Evolutionary conservation across 2,113 vertebrate species (phyloP), one percentile per base, ranked within the genome.

Genomic region (Neoarius graeffei): DNA sequence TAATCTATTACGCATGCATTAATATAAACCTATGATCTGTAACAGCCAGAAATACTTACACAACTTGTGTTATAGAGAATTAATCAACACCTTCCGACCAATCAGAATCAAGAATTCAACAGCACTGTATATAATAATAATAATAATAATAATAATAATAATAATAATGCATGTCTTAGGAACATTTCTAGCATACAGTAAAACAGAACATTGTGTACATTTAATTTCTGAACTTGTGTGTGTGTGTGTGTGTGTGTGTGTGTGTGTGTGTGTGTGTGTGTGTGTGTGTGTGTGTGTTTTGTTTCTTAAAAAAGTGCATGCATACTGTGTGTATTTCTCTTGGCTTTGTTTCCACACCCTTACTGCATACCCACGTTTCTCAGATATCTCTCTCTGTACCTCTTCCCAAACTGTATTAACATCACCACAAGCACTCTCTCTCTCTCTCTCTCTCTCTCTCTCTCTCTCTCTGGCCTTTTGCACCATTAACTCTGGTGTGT

Each of bases 211-310:
- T 67, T n/a, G 4, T 27, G n/a, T 67, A n/a, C n/a, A 11, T 27
- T 67, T 27, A 1, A 67, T 67, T 67, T 13, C 27, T 52, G 9
- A 23, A 10, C 19, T 3, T 52, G 30, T 73, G 35, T 20, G 5
- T 30, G 30, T n/a, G n/a, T n/a, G n/a, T n/a, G n/a, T n/a, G 66
- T 69, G 66, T 69, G 66, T 83, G 80, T 30, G 35, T 35, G 30
- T 35, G 30, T 35, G 30, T 35, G 30, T 35, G 30, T 35, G 30
- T 35, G 35, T 35, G 35, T 35, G 35, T 35, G 52, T n/a, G 81
- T 77, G 59, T 69, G 85, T 77, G 81, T 91, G 86, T 93, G 92
- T 91, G 90, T 83, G 71, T 60, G 30, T 62, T 64, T 64, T 11
- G 67, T 66, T 23, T 9, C 15, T 19, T 3, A 20, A 17, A 19